These are phyloP conservation scores for Drosophila bocki DNA, from an alignment of 1,140 invertebrate genomes.

Conservation along the genomic window DNA sequence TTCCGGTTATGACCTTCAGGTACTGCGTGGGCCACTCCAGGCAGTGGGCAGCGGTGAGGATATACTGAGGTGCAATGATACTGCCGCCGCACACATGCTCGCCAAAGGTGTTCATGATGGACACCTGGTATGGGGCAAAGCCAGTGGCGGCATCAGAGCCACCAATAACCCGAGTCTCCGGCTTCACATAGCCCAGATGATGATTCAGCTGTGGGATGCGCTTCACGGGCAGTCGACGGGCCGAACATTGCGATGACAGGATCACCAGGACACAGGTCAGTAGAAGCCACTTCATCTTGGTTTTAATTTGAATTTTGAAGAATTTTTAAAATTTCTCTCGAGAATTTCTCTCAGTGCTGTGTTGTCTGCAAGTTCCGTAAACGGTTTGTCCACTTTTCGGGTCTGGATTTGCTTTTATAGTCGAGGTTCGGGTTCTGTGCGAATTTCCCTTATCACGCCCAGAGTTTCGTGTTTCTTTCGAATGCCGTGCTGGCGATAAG, in stretches of 20 bases:
- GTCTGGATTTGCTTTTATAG: constrained; percentile 57
- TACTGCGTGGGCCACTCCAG: constrained; percentile 78
- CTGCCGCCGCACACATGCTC: constrained; percentile 85
- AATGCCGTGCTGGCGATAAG: constrained; percentile 56
- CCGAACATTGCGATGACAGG: constrained; percentile 28
- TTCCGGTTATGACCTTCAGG: constrained; percentile 73
- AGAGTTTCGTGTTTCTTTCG: constrained; percentile 66
- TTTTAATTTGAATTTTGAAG: neutral
- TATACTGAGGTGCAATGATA: constrained; percentile 76
- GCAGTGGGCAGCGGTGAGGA: constrained; percentile 86
- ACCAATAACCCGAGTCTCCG: constrained; percentile 83
- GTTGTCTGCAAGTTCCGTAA: constrained; percentile 46
- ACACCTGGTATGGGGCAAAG: constrained; percentile 85
- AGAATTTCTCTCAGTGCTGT: constrained; percentile 4
- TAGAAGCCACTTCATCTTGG: constrained; percentile 52
- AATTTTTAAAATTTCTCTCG: neutral
- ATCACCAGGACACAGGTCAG: constrained; percentile 32
- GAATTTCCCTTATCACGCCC: constrained; percentile 51
- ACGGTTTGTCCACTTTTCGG: constrained; percentile 35
- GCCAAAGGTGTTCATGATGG: constrained; percentile 77
- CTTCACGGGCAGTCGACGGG: neutral
- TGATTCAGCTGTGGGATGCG: constrained; percentile 15
- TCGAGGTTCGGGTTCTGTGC: constrained; percentile 5
- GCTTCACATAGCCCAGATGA: constrained; percentile 44
- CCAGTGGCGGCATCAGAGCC: constrained; percentile 81